Base-by-base conservation (phyloP, 30 jellyfish, hydroid and myxozoan genomes). In the Morbakka virulenta region DNA sequence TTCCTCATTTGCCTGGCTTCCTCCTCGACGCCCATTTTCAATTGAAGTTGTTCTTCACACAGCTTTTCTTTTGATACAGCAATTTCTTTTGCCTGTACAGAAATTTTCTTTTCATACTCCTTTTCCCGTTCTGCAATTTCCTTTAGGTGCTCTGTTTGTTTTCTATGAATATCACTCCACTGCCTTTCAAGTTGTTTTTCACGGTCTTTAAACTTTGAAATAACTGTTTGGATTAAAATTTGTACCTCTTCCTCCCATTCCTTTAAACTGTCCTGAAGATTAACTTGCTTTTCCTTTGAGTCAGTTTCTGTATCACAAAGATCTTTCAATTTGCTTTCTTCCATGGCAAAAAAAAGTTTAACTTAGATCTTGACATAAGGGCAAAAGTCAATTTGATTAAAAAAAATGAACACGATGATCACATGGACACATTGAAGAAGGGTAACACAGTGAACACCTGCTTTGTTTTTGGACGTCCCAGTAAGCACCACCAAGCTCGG, bases 11-110 rank as follows among this genome's bases (percentile, higher is more conserved):
- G 80, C 33, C 41, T 73, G 29, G 30, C 21, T 22, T 52, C 71
- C 69, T 78, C 77, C 63, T 62, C 89, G 4, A 29, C 24, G 21
- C 79, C 93, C 3, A 14, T 72, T 22, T 63, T 64, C 0, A 69
- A 41, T 81, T 87, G 77, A 9, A 29, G 35, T 29, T 32, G 28
- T 9, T 32, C 50, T 27, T 29, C 35, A 34, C 26, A 24, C n/a
- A 67, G n/a, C 25, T 50, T 66, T 50, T 76, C 84, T 32, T 62
- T 62, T 21, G 57, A 67, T 32, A 11, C 17, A 9, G 29, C 62
- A 23, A 49, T 2, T 26, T 48, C 65, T 32, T 20, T 53, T 76
- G 30, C 57, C 36, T 62, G 57, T 41, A 9, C 13, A 9, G 9
- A 9, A 41, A 41, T 41, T 6, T 41, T 17, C 9, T 41, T 17